These are phyloP conservation scores for Melieria omissa DNA, from an alignment of 2,888 invertebrate species.

Conservation along the genomic window DNA sequence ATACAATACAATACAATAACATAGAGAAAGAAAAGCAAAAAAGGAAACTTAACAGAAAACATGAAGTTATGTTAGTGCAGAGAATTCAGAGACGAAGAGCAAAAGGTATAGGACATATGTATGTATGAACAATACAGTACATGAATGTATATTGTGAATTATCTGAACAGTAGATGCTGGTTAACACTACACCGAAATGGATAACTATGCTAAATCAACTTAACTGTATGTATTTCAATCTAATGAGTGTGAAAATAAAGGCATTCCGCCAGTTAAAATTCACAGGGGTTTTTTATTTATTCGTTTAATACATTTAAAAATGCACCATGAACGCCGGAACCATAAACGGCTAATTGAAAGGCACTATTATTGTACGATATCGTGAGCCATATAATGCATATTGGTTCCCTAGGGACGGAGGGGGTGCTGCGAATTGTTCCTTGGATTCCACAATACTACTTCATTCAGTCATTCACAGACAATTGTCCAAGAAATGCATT, in stretches of 20 bases:
- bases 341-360: no score
- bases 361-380: no score
- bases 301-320: no score
- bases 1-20: constrained; percentile 10
- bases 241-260: constrained; percentile 50
- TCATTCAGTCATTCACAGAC: no score
- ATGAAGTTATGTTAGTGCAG: background rate
- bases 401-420: no score
- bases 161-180: constrained; percentile 11
- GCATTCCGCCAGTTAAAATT: constrained; percentile 43
- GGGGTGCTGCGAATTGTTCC: no score
- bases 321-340: no score
- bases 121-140: constrained; percentile 6
- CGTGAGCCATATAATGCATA: no score
- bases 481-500: no score
- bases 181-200: constrained; percentile 27
- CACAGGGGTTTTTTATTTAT: no score
- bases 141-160: constrained; percentile 28
- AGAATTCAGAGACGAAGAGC: background rate
- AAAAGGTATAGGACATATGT: background rate
- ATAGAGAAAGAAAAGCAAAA: constrained; percentile 5
- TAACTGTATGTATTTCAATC: constrained; percentile 45
- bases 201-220: constrained; percentile 25
- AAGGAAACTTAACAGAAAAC: background rate
- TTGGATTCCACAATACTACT: no score